Percentiles rank a stretch among this genome's conserved stretches.
phyloP scores from a whole-genome alignment of 1,140 invertebrate genomes.

The Holcopasites calliopsidis region DNA sequence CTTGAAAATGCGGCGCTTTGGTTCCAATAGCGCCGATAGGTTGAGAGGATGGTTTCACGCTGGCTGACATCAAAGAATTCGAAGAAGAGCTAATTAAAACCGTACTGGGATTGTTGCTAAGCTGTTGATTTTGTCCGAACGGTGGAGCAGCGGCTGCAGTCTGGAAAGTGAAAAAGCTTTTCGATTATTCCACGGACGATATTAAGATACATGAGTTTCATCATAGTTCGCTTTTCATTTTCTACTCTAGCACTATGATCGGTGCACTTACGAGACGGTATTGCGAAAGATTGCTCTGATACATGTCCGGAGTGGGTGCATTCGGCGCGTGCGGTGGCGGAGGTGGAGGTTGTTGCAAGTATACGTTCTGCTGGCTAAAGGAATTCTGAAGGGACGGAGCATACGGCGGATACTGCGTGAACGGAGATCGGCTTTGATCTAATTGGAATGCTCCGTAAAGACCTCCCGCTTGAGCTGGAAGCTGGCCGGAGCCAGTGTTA shows the following conservation, averaged over 20 bases:
- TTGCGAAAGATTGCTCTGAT: constrained; percentile 88
- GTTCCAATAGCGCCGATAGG: constrained; percentile 91
- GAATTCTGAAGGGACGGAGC: constrained; percentile 81
- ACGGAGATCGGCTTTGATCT: constrained; percentile 83
- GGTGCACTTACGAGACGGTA: constrained; percentile 84
- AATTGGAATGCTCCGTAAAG: constrained; percentile 87
- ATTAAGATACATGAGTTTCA: background rate
- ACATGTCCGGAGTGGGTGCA: constrained; percentile 87
- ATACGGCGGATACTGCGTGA: constrained; percentile 84
- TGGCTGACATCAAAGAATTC: constrained; percentile 93
- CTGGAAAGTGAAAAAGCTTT: constrained; percentile 64
- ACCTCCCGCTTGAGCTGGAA: constrained; percentile 86
- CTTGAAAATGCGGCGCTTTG: constrained; percentile 80
- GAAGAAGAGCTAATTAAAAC: constrained; percentile 93
- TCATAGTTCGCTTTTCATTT: background rate
- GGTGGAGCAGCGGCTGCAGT: constrained; percentile 82
- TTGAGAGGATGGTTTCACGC: constrained; percentile 91
- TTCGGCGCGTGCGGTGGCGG: constrained; percentile 77
- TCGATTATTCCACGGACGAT: background rate
- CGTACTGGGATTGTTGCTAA: constrained; percentile 91
- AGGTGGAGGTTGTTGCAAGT: constrained; percentile 83
- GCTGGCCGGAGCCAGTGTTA: constrained; percentile 87
- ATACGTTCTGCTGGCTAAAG: constrained; percentile 85
- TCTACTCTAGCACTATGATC: background rate
- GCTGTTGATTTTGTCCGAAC: constrained; percentile 88